Percentiles rank a stretch among this genome's conserved stretches.
Conservation (phyloP, 2,113 vertebrate species). For the Lophura nycthemera region DNA sequence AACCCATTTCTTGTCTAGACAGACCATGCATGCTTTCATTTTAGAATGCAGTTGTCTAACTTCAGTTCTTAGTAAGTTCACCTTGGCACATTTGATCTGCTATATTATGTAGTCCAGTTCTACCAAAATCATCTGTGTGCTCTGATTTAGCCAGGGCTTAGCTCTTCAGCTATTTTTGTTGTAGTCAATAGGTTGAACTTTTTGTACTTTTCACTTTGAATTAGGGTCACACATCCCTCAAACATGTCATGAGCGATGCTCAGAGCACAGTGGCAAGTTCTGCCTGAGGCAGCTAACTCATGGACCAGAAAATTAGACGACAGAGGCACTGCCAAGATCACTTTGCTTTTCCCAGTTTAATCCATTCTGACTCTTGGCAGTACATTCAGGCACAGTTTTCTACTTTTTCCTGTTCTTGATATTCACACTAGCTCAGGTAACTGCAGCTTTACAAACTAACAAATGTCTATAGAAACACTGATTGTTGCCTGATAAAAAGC, state of each 20-base stretch:
- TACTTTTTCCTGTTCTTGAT: neutral
- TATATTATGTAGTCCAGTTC: neutral
- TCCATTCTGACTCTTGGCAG: neutral
- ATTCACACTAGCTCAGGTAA: neutral
- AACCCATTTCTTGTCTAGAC: neutral
- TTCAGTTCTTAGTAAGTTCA: neutral
- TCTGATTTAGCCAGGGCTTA: neutral
- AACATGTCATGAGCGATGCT: no score
- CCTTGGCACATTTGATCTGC: neutral
- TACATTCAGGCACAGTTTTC: neutral
- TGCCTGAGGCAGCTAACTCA: no score
- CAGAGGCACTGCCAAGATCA: neutral
- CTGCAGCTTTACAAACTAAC: neutral
- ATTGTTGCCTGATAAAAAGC: neutral
- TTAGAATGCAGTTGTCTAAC: neutral
- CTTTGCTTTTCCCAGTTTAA: neutral
- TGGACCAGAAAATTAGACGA: neutral
- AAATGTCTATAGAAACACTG: neutral
- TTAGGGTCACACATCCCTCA: neutral
- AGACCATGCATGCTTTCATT: neutral
- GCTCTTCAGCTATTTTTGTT: neutral
- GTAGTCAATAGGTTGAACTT: neutral
- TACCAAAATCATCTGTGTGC: neutral
- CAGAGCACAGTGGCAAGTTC: neutral
- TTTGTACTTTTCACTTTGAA: neutral